Conservation (phyloP, 2,888 invertebrate genomes). For the Agonopterix subpropinquella region DNA sequence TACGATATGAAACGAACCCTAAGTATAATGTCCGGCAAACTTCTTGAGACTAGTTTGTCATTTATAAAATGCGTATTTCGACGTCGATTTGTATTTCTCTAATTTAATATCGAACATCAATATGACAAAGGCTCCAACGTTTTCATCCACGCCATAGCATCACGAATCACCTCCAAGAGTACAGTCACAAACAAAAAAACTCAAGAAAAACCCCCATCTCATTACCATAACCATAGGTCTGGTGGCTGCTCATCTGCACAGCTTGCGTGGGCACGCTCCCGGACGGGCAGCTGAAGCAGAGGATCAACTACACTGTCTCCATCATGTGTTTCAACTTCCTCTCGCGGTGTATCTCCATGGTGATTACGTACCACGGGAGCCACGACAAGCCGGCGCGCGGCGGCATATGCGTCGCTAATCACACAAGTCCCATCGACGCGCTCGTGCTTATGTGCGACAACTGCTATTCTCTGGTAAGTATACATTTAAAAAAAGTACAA, state of each 20-base stretch:
- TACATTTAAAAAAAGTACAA: no score
- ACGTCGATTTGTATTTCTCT: no score
- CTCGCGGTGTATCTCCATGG: constrained; percentile 92
- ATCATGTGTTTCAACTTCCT: constrained; percentile 95
- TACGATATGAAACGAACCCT: no score
- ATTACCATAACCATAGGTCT: constrained; percentile 77
- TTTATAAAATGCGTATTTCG: no score
- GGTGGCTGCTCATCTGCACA: constrained; percentile 90
- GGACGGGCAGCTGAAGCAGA: constrained; percentile 85
- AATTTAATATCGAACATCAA: no score
- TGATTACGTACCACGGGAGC: constrained; percentile 89
- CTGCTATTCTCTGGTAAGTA: constrained; percentile 96
- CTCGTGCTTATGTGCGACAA: constrained; percentile 98
- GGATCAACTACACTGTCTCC: constrained; percentile 86
- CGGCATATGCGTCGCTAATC: constrained; percentile 98
- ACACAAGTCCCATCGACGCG: constrained; percentile 99
- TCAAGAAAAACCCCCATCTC: constrained; percentile 7
- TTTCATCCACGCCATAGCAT: no score
- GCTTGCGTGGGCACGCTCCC: constrained; percentile 90
- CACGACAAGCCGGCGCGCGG: constrained; percentile 88
- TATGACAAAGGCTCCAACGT: no score
- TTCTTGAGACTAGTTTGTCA: no score
- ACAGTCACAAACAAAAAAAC: no score
- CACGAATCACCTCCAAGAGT: no score
- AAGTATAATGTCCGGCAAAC: no score